phyloP scores from a whole-genome alignment of 2,888 invertebrate genomes.

The Synanthedon myopaeformis region DNA sequence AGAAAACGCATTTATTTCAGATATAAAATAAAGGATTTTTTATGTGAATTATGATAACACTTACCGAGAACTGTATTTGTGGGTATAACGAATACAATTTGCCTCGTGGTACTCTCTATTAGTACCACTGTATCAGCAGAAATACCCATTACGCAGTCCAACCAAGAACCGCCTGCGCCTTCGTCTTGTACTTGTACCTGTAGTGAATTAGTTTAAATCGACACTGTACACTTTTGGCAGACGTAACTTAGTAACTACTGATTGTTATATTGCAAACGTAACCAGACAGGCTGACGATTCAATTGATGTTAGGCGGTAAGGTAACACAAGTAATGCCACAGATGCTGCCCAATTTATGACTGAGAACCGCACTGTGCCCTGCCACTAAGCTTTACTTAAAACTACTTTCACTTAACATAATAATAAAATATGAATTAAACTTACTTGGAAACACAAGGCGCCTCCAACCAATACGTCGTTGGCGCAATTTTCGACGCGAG shows the following conservation, averaged over 20 bases:
- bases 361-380: no score
- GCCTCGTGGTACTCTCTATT: slow-evolving; percentile 84
- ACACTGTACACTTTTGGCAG: no score
- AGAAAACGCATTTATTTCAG: background rate
- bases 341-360: no score
- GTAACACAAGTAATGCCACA: no score
- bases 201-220: slow-evolving; percentile 26
- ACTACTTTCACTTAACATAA: no score
- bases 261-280: no score
- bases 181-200: slow-evolving; percentile 74
- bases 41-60: slow-evolving; percentile 1
- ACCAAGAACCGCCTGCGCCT: slow-evolving; percentile 57
- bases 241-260: no score
- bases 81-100: slow-evolving; percentile 88
- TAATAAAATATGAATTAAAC: slow-evolving; percentile 33
- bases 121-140: slow-evolving; percentile 89
- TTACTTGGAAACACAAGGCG: slow-evolving; percentile 86
- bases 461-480: slow-evolving; percentile 82
- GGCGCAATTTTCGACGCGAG: slow-evolving; percentile 65
- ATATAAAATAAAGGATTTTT: background rate
- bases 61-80: slow-evolving; percentile 80
- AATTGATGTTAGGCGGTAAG: no score
- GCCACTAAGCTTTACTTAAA: no score
- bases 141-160: slow-evolving; percentile 87
- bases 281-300: no score